A percentile compares a stretch with the other conserved stretches of the same genome.
phyloP scores from a whole-genome alignment of 2,797 vertebrate species.

The Poeciliopsis paucimaculata region DNA sequence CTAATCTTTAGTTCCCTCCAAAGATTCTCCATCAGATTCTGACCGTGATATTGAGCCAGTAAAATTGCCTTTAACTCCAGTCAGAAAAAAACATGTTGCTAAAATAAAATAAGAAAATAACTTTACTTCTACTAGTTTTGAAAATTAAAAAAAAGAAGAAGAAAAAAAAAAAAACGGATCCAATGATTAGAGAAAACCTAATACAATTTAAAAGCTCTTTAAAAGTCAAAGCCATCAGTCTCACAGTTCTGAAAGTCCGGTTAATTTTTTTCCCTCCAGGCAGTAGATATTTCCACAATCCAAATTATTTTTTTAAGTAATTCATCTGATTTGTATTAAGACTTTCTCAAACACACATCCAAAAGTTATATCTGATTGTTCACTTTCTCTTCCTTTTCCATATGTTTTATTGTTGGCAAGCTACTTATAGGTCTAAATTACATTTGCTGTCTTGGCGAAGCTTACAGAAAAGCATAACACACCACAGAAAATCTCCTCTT shows the following conservation, averaged over 20 bases:
- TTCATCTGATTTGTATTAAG: slow-evolving; percentile 10
- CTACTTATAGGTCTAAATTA: slow-evolving; percentile 21
- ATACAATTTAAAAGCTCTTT: background rate
- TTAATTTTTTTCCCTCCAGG: slow-evolving; percentile 11
- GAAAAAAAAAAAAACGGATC: background rate
- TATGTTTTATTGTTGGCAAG: slow-evolving; percentile 18
- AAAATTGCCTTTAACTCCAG: background rate
- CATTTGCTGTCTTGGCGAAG: slow-evolving; percentile 12
- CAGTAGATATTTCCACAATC: slow-evolving; percentile 33
- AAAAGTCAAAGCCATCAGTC: slow-evolving; percentile 27
- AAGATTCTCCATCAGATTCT: background rate
- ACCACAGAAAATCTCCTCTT: slow-evolving; percentile 31
- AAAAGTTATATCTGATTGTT: slow-evolving; percentile 26
- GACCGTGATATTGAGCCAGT: background rate
- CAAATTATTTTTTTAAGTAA: slow-evolving; percentile 20
- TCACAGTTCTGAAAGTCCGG: slow-evolving; percentile 34
- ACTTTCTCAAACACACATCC: slow-evolving; percentile 16
- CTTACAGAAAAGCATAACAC: slow-evolving; percentile 22
- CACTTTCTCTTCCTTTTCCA: background rate
- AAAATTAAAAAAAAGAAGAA: background rate
- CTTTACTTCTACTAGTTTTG: background rate
- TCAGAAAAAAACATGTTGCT: background rate
- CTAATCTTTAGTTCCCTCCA: background rate
- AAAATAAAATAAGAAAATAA: background rate
- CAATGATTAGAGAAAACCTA: background rate